Base-by-base conservation (phyloP, 23 tunicate species). In the Botrylloides violaceus region DNA sequence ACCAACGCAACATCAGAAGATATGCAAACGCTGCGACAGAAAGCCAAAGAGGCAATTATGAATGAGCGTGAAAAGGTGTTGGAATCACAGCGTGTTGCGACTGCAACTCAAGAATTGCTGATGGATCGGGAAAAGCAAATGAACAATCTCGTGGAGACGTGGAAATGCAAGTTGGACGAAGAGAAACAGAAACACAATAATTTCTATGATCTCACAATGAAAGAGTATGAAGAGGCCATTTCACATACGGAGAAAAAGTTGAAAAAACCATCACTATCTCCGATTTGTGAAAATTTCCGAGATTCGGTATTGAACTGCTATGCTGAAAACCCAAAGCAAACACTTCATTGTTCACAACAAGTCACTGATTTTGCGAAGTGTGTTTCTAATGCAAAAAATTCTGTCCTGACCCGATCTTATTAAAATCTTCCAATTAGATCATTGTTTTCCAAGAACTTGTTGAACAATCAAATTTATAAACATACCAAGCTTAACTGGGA, bases 101-200 rank as follows among this genome's bases (percentile, higher is more conserved):
- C 63, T 12, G 77, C 72, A 76, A 75, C 60, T 34, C 80, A 66
- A 59, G 75, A 36, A 19, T n/a, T 82, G 29, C 27, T 82, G 0
- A 66, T 58, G 3, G 77, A 38, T 6, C 70, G 87, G 23, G 87
- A 82, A 32, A 75, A 82, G 32, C 81, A 82, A 59, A 76, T 82
- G 34, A 37, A 75, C 0, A 33, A 58, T 9, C 32, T 82, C 30
- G 49, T 24, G 5, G 76, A 66, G 28, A 59, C 71, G 12, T 58
- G 87, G 66, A 73, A 81, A 50, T 53, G 50, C 18, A 77, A 73
- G 9, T 34, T 81, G 34, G 81, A 75, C 39, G 55, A 75, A 21
- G 87, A 82, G 59, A 78, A 77, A 29, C 66, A 55, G 34, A 82
- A 82, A 76, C 71, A 82, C 61, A 55, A 66, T 24, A 66, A 57